phyloP scores from a whole-genome alignment of 2,113 vertebrate species.

The Centropus unirufus region DNA sequence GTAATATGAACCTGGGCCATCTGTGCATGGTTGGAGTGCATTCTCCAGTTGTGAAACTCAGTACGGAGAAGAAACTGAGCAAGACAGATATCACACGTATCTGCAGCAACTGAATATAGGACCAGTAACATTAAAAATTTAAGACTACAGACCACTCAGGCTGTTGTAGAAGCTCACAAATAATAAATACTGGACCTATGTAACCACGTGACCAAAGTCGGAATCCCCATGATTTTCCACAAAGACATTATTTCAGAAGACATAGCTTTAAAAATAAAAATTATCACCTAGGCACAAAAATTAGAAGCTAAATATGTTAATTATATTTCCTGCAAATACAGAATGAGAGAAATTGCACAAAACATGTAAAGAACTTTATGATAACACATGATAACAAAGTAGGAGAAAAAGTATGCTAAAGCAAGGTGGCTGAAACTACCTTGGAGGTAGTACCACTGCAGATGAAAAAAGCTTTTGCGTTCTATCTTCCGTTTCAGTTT shows the following conservation, averaged over 20 bases:
- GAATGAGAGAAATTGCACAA: not conserved
- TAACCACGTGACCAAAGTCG: not conserved
- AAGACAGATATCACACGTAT: not conserved
- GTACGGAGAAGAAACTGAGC: not conserved
- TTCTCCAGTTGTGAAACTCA: not conserved
- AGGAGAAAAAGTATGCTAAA: not conserved
- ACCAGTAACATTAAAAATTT: not conserved
- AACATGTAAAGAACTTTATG: not conserved
- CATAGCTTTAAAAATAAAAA: not conserved
- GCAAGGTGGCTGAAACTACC: not conserved
- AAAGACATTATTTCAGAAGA: not conserved
- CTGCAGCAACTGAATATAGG: not conserved
- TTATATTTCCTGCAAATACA: not conserved
- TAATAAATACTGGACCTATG: not conserved
- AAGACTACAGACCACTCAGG: not conserved
- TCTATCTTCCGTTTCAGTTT: not conserved
- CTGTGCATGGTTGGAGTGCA: not conserved
- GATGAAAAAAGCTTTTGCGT: not conserved
- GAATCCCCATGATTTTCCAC: not conserved
- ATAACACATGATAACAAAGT: not conserved
- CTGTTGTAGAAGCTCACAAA: not conserved
- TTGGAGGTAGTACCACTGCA: not conserved
- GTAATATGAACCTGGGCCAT: constrained; percentile 23
- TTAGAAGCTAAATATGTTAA: not conserved
- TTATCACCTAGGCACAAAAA: not conserved